Percentiles rank a stretch among this genome's conserved stretches.
phyloP scores from a whole-genome alignment of 2,797 vertebrate species.

The Mormyrops boulengeri region DNA sequence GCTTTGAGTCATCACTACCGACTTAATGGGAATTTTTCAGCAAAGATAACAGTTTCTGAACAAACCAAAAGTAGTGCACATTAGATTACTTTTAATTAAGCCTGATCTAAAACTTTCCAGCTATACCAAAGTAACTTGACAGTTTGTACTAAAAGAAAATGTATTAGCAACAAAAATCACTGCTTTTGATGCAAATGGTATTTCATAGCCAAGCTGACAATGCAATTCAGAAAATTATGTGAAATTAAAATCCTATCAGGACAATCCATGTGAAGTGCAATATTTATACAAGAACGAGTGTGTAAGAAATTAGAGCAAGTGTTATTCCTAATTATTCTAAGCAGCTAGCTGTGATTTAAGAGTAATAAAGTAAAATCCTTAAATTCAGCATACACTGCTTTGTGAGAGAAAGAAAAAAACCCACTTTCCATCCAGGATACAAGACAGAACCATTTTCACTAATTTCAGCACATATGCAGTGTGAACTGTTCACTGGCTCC shows the following conservation, averaged over 20 bases:
- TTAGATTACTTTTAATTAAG: neutral
- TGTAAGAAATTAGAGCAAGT: slow-evolving; percentile 2
- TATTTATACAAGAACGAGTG: neutral
- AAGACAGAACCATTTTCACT: neutral
- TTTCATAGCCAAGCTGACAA: neutral
- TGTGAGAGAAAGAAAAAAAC: neutral
- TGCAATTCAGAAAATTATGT: neutral
- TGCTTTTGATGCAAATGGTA: neutral
- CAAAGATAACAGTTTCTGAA: neutral
- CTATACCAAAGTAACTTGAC: neutral
- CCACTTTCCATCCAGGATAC: neutral
- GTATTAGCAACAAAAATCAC: neutral
- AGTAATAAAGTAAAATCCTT: neutral
- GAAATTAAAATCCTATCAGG: neutral
- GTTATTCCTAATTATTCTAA: neutral
- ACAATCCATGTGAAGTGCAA: neutral
- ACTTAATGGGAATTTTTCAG: neutral
- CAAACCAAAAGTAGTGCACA: neutral
- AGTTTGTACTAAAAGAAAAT: neutral
- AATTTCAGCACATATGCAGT: neutral
- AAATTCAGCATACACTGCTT: neutral
- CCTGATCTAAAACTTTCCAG: neutral
- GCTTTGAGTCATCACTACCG: neutral
- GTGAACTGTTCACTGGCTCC: neutral
- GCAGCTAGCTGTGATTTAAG: neutral